Evolutionary conservation across 2,113 vertebrate species (phyloP).

Genomic region (Elgaria multicarinata): DNA sequence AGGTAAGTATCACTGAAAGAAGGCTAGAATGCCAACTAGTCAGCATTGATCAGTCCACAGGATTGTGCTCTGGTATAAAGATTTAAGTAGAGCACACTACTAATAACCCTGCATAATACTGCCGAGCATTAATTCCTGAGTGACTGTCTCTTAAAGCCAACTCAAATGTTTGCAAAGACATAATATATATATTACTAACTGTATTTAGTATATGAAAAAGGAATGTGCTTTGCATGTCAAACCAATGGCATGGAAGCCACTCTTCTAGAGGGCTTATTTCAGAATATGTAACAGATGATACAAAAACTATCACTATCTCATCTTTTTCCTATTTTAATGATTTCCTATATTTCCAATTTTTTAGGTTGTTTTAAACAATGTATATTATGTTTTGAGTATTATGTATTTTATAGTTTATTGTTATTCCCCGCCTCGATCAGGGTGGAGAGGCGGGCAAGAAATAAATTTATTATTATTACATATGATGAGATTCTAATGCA

Average conservation of each 20-base stretch:
- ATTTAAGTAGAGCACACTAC: neutral
- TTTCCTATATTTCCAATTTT: too few species aligned
- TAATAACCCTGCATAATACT: neutral
- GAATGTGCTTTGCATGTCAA: neutral
- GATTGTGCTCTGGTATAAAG: too few species aligned
- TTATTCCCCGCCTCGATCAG: too few species aligned
- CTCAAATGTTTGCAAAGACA: neutral
- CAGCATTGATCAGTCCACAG: neutral
- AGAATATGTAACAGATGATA: neutral
- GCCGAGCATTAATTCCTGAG: neutral
- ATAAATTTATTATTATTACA: too few species aligned
- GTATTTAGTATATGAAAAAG: neutral
- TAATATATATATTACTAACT: neutral
- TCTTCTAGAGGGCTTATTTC: neutral
- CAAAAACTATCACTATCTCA: neutral
- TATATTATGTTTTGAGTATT: too few species aligned
- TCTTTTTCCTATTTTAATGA: neutral
- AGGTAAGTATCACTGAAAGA: conserved; percentile 74
- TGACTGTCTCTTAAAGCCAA: neutral
- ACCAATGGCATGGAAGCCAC: neutral
- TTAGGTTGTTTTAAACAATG: too few species aligned
- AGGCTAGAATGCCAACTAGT: neutral
- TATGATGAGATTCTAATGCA: neutral
- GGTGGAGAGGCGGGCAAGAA: too few species aligned
- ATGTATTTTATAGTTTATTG: too few species aligned